These are phyloP conservation scores for Paratrypauchen microcephalus DNA, from an alignment of 2,797 vertebrate genomes.

Conservation along the genomic window DNA sequence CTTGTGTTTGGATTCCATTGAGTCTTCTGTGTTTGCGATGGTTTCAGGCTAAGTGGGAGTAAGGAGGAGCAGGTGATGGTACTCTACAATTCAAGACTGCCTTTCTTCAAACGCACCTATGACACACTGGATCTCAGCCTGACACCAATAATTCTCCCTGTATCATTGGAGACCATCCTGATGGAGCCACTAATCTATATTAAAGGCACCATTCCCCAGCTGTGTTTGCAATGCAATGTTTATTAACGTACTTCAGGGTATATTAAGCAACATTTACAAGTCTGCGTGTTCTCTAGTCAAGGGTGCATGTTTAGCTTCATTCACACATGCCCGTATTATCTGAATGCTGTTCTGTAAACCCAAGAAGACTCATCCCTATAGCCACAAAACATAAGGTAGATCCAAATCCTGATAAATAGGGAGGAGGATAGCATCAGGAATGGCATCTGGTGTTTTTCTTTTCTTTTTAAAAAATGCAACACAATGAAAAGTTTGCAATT, in stretches of 20 bases:
- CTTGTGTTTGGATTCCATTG: constrained; percentile 33
- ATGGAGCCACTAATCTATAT: constrained; percentile 72
- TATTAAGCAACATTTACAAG: background rate
- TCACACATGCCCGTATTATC: too few species aligned
- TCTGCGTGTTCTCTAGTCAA: background rate
- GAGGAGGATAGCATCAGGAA: too few species aligned
- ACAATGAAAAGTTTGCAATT: background rate
- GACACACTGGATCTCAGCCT: constrained; percentile 73
- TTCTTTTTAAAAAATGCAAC: too few species aligned
- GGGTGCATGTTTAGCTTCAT: background rate
- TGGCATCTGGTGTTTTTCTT: too few species aligned
- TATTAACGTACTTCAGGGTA: constrained; percentile 72
- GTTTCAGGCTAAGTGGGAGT: constrained; percentile 61
- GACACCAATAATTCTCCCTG: constrained; percentile 69
- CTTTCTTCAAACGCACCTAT: constrained; percentile 80
- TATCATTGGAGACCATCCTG: constrained; percentile 69
- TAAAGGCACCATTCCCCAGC: constrained; percentile 55
- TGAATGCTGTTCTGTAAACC: too few species aligned
- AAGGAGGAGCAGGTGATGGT: constrained; percentile 67
- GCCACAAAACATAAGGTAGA: too few species aligned
- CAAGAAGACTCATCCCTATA: too few species aligned
- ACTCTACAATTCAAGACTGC: constrained; percentile 79
- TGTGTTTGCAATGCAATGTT: constrained; percentile 80
- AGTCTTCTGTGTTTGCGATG: constrained; percentile 38
- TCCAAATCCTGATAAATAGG: too few species aligned